Percentiles rank a stretch among this genome's conserved stretches.
Evolutionary conservation across 92 coral and sea anemone species (phyloP).

Genomic region (Parazoanthus atlanticus): DNA sequence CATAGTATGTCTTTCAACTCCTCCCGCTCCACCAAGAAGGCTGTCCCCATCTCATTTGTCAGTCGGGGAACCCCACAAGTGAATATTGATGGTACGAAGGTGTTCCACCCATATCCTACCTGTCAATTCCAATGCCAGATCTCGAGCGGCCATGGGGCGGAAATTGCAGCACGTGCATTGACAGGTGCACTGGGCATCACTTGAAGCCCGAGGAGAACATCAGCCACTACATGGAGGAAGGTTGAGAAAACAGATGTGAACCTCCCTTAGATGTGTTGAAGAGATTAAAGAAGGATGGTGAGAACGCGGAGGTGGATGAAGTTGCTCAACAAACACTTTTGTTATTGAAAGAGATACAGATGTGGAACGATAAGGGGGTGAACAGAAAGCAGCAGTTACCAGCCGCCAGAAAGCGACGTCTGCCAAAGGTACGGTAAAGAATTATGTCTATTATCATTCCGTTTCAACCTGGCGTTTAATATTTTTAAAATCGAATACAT

Average conservation of each 20-base stretch:
- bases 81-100: conserved; percentile 24
- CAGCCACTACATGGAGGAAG: not conserved
- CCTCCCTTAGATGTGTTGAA: too few species aligned
- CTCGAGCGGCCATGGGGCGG: conserved; percentile 34
- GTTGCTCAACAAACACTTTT: too few species aligned
- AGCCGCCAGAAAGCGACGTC: too few species aligned
- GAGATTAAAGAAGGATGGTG: too few species aligned
- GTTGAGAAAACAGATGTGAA: not conserved
- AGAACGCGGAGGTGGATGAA: too few species aligned
- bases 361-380: too few species aligned
- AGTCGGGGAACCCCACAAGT: conserved; percentile 20
- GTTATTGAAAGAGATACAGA: too few species aligned
- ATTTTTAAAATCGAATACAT: too few species aligned
- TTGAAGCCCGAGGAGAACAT: conserved; percentile 37
- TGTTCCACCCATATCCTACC: conserved; percentile 10
- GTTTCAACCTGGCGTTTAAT: too few species aligned
- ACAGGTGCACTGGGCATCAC: conserved; percentile 29
- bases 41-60: conserved; percentile 44
- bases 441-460: too few species aligned
- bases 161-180: conserved; percentile 32
- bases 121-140: conserved; percentile 43
- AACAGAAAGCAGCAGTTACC: not conserved
- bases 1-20: not conserved
- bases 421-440: too few species aligned
- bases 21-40: not conserved